Conservation (phyloP, 2,888 invertebrate species). For the Lithophane leautieri region DNA sequence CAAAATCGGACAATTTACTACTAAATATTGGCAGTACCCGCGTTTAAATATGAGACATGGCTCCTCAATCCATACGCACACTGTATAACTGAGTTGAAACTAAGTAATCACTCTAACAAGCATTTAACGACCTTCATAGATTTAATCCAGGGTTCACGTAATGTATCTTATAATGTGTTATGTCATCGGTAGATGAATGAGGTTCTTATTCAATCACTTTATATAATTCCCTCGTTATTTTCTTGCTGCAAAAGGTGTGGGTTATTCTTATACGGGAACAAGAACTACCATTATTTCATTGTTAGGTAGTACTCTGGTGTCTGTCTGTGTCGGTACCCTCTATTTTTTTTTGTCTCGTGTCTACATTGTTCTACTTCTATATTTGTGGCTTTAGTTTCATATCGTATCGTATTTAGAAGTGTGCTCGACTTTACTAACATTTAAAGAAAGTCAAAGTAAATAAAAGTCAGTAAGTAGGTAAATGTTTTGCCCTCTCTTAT, state of each 20-base stretch:
- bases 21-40: too few relatives aligned
- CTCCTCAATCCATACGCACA: too few relatives aligned
- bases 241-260: not conserved
- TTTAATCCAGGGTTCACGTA: not conserved
- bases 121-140: not conserved
- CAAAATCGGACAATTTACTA: too few relatives aligned
- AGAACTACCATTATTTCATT: not conserved
- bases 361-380: not conserved
- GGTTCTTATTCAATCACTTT: not conserved
- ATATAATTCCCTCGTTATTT: not conserved
- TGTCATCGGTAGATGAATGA: not conserved
- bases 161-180: conserved; percentile 1
- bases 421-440: not conserved
- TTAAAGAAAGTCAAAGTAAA: not conserved
- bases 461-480: conserved; percentile 38
- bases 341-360: too few relatives aligned
- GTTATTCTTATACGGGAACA: not conserved
- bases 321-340: too few relatives aligned
- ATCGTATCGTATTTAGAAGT: not conserved
- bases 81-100: not conserved
- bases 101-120: not conserved
- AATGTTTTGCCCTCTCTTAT: conserved; percentile 45
- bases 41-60: too few relatives aligned
- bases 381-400: not conserved
- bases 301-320: not conserved